phyloP scores from a whole-genome alignment of 2,888 invertebrate species.

The Catocala fraxini region DNA sequence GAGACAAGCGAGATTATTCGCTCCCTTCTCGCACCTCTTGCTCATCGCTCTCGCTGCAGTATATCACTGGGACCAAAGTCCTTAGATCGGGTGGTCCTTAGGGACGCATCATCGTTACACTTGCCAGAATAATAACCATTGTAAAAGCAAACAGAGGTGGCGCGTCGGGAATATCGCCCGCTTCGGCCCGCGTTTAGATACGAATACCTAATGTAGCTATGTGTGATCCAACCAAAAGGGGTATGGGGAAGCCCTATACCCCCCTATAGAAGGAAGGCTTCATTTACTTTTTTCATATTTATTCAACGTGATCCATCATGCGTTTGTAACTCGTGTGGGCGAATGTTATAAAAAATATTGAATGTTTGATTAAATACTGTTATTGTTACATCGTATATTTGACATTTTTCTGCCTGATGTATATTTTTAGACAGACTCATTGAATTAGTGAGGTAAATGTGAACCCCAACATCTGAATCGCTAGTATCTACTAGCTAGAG shows the following conservation, averaged over 20 bases:
- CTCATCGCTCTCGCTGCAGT: slow-evolving; percentile 3
- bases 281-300: slow-evolving; percentile 20
- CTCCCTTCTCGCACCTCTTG: no score
- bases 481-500: no score
- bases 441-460: no score
- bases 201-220: slow-evolving; percentile 26
- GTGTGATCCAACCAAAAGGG: slow-evolving; percentile 5
- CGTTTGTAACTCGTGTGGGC: slow-evolving; percentile 10
- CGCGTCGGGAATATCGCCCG: slow-evolving; percentile 35
- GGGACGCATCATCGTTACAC: slow-evolving; percentile 64
- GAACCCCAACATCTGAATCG: no score
- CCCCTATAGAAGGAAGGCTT: background rate
- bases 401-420: no score
- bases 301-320: slow-evolving; percentile 14
- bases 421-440: no score
- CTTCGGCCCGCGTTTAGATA: slow-evolving; percentile 11
- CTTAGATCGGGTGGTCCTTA: slow-evolving; percentile 39
- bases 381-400: no score
- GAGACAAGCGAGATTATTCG: no score
- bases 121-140: slow-evolving; percentile 65
- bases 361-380: slow-evolving; percentile 4
- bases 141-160: slow-evolving; percentile 54
- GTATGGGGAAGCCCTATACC: background rate
- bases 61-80: slow-evolving; percentile 6
- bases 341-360: slow-evolving; percentile 11